Evolutionary conservation across 1,140 invertebrate genomes (phyloP).

Genomic region (Bacillus rossius): DNA sequence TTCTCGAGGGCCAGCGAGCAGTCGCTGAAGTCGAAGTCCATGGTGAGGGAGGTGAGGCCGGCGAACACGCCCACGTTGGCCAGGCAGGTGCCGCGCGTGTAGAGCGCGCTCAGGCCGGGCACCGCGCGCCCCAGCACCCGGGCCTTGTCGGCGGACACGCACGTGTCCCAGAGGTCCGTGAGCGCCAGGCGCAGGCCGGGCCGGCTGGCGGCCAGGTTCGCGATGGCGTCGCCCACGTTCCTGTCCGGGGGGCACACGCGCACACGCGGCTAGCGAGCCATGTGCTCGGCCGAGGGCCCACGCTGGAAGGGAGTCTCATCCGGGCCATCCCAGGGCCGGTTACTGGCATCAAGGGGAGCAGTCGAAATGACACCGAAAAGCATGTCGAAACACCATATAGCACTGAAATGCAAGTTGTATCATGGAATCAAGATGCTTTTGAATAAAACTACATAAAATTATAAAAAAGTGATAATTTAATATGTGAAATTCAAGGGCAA

Average conservation of each 20-base stretch:
- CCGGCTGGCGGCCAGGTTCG: constrained; percentile 12
- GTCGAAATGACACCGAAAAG: too few species aligned
- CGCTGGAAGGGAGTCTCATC: too few species aligned
- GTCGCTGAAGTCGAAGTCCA: constrained; percentile 10
- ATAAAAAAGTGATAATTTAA: background rate
- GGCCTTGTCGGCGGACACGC: constrained; percentile 23
- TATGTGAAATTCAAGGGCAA: too few species aligned
- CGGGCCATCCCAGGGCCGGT: too few species aligned
- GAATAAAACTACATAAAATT: background rate
- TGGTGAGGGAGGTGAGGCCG: background rate
- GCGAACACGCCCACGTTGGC: background rate
- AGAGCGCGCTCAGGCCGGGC: constrained; percentile 21
- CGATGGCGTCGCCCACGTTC: constrained; percentile 29
- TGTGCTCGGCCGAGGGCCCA: too few species aligned
- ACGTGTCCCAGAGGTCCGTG: constrained; percentile 28
- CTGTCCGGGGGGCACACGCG: too few species aligned
- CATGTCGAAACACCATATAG: too few species aligned
- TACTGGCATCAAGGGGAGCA: too few species aligned
- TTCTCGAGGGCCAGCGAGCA: constrained; percentile 1
- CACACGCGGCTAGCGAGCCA: too few species aligned
- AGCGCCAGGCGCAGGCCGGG: constrained; percentile 16
- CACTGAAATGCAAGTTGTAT: too few species aligned
- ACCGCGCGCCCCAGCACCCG: constrained; percentile 8
- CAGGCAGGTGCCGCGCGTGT: constrained; percentile 23
- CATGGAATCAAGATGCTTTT: background rate